These are phyloP conservation scores for Oedothorax gibbosus DNA, from an alignment of 1,140 invertebrate species.

Conservation along the genomic window DNA sequence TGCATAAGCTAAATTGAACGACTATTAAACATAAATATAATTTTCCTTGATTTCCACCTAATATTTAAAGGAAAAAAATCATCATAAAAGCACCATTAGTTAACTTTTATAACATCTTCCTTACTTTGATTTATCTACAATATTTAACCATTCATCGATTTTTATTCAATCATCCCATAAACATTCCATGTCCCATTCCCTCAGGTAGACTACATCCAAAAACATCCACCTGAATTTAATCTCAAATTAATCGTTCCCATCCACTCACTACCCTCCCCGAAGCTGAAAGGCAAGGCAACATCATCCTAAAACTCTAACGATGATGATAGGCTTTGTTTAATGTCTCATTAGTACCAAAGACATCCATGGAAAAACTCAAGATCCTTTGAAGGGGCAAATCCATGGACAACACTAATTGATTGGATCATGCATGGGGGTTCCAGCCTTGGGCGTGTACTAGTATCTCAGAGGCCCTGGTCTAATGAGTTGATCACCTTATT, in stretches of 20 bases:
- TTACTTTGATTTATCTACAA: no score
- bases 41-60: no score
- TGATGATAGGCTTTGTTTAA: conserved; percentile 52
- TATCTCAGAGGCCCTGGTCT: conserved; percentile 11
- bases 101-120: no score
- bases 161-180: no score
- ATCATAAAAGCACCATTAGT: no score
- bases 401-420: conserved; percentile 55
- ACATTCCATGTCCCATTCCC: no score
- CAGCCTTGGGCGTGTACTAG: conserved; percentile 1
- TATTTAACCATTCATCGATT: no score
- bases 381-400: conserved; percentile 6
- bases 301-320: conserved; percentile 24
- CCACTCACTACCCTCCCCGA: background rate
- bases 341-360: conserved; percentile 46
- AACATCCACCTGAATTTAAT: background rate
- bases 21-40: no score
- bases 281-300: background rate
- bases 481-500: conserved; percentile 56
- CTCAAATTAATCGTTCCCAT: conserved; percentile 16
- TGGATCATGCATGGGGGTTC: conserved; percentile 29
- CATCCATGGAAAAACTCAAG: background rate
- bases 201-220: background rate
- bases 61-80: no score
- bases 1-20: no score